phyloP scores from a whole-genome alignment of 2,113 vertebrate genomes.

The Clarias macrocephalus region DNA sequence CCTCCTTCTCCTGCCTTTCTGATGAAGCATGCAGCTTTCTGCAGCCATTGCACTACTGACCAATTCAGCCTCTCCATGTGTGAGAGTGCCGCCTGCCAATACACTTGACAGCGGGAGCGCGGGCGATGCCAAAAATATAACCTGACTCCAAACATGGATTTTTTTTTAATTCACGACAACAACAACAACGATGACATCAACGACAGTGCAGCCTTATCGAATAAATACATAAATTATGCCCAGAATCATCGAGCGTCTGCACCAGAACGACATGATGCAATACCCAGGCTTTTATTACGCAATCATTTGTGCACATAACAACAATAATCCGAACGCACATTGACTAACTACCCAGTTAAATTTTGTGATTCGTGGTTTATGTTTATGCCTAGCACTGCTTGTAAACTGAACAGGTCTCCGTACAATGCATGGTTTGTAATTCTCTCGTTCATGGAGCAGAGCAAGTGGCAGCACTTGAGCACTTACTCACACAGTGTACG shows the following conservation, averaged over 20 bases:
- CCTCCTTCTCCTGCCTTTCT: conserved; percentile 42
- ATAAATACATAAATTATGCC: conserved; percentile 59
- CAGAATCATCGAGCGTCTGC: conserved; percentile 52
- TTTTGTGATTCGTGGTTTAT: conserved; percentile 23
- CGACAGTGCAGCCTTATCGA: conserved; percentile 52
- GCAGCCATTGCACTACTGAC: conserved; percentile 74
- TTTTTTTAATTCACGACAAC: conserved; percentile 46
- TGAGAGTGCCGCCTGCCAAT: conserved; percentile 67
- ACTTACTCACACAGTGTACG: conserved; percentile 73
- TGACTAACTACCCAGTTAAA: not conserved
- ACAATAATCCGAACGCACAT: not conserved
- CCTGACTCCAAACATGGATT: conserved; percentile 67
- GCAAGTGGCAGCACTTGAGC: conserved; percentile 62
- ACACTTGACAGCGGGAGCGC: conserved; percentile 71
- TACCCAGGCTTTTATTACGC: not conserved
- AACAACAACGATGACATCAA: not conserved
- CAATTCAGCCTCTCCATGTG: conserved; percentile 73
- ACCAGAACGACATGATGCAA: not conserved
- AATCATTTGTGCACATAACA: not conserved
- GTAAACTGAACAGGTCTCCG: not conserved
- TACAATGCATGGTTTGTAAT: conserved; percentile 33
- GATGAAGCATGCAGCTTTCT: conserved; percentile 64
- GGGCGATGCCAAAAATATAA: conserved; percentile 63
- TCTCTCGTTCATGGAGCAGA: conserved; percentile 16
- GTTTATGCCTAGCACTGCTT: not conserved